Percentiles rank a stretch among this genome's conserved stretches.
Evolutionary conservation across 1,140 invertebrate genomes (phyloP).

Genomic region (Nasonia giraulti): DNA sequence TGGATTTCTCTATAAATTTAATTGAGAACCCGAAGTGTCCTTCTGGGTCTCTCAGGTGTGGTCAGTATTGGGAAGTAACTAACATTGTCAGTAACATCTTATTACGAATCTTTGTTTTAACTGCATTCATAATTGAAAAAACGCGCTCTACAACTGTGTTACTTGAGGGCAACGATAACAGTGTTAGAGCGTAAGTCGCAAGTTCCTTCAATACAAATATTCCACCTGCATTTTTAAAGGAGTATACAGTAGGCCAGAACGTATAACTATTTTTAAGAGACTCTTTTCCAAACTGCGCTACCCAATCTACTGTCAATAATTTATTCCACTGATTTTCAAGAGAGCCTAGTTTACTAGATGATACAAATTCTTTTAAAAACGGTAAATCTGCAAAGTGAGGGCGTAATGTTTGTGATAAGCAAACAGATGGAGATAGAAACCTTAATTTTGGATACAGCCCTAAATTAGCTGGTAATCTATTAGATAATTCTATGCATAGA

Average conservation of each 20-base stretch:
- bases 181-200: conserved; percentile 47
- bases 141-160: conserved; percentile 58
- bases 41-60: too few relatives aligned
- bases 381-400: conserved; percentile 40
- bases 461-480: conserved; percentile 47
- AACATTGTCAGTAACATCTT: conserved; percentile 47
- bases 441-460: conserved; percentile 40
- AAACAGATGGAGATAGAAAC: conserved; percentile 31
- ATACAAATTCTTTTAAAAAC: conserved; percentile 46
- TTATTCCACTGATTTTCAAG: conserved; percentile 56
- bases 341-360: conserved; percentile 21
- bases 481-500: conserved; percentile 36
- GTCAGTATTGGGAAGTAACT: too few relatives aligned
- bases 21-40: too few relatives aligned
- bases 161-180: conserved; percentile 54
- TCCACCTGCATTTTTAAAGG: conserved; percentile 53
- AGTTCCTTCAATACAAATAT: conserved; percentile 53
- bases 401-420: conserved; percentile 28
- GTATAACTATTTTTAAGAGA: conserved; percentile 28
- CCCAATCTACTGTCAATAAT: conserved; percentile 48
- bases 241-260: conserved; percentile 56
- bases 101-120: conserved; percentile 56
- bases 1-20: too few relatives aligned
- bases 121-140: conserved; percentile 49
- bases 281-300: background rate